Conservation (phyloP, 2,113 vertebrate species). For the Mirounga angustirostris region DNA sequence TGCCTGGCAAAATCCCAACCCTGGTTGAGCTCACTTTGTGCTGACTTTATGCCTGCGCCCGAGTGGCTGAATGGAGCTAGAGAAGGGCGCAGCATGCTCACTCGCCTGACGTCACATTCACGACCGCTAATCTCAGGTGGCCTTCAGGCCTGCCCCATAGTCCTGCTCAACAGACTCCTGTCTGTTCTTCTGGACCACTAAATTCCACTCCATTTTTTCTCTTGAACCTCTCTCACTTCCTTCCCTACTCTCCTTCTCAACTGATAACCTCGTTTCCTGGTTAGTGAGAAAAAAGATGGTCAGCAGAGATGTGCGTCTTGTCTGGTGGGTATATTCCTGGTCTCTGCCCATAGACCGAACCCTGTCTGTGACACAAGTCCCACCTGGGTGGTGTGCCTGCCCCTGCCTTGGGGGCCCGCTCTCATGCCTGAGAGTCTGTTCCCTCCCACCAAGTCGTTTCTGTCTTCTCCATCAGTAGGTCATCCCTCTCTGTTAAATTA, state of each 20-base stretch:
- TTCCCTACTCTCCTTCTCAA: not conserved
- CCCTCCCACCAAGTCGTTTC: not conserved
- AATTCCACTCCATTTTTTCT: not conserved
- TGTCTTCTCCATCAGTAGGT: not conserved
- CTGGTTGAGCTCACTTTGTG: not conserved
- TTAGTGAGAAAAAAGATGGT: not conserved
- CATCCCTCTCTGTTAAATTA: not conserved
- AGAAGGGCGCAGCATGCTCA: not conserved
- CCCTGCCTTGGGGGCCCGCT: not conserved
- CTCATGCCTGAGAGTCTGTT: accelerated
- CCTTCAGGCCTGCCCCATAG: not conserved
- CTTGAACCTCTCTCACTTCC: not conserved
- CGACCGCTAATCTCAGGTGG: not conserved
- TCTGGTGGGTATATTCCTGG: not conserved
- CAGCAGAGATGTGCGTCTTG: not conserved
- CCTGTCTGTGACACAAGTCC: not conserved
- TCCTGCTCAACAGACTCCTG: not conserved
- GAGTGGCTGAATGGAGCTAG: not conserved
- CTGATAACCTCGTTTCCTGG: not conserved
- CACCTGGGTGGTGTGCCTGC: not conserved
- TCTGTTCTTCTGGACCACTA: not conserved
- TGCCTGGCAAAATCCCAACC: not conserved
- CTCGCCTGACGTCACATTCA: not conserved
- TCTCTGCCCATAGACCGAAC: not conserved
- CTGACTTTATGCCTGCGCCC: not conserved